Percentiles rank a stretch among this genome's conserved stretches.
Evolutionary conservation across 2,888 invertebrate genomes (phyloP).

Genomic region (Odontomyia ornata): DNA sequence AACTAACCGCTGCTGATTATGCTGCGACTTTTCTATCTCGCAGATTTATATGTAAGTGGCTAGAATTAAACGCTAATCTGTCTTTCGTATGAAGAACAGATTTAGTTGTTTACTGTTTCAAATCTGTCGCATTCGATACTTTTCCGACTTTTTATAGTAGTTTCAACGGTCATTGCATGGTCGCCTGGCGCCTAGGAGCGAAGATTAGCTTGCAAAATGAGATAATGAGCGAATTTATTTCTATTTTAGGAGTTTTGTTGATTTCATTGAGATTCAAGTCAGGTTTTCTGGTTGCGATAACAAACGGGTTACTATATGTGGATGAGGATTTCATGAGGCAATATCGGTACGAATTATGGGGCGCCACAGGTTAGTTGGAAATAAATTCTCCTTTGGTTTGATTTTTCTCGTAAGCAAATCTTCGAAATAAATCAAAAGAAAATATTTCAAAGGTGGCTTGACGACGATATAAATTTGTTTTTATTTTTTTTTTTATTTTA

Average conservation of each 20-base stretch:
- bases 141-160: neutral
- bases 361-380: neutral
- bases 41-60: neutral
- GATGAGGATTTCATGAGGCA: neutral
- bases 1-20: neutral
- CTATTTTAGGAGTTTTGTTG: conserved; percentile 5
- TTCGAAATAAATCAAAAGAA: too few species aligned
- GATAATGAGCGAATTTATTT: conserved; percentile 18
- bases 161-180: neutral
- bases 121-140: neutral
- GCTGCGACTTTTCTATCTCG: neutral
- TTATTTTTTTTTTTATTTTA: too few species aligned
- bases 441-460: too few species aligned
- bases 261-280: neutral
- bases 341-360: neutral
- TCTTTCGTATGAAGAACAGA: neutral
- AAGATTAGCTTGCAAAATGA: neutral
- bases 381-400: too few species aligned
- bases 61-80: neutral
- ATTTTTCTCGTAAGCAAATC: too few species aligned
- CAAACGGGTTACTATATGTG: neutral
- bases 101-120: conserved; percentile 6
- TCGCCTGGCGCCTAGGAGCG: neutral
- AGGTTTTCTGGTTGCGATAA: neutral
- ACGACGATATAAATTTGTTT: too few species aligned